phyloP scores from a whole-genome alignment of 1,140 invertebrate genomes.

The Branchinecta lynchi region DNA sequence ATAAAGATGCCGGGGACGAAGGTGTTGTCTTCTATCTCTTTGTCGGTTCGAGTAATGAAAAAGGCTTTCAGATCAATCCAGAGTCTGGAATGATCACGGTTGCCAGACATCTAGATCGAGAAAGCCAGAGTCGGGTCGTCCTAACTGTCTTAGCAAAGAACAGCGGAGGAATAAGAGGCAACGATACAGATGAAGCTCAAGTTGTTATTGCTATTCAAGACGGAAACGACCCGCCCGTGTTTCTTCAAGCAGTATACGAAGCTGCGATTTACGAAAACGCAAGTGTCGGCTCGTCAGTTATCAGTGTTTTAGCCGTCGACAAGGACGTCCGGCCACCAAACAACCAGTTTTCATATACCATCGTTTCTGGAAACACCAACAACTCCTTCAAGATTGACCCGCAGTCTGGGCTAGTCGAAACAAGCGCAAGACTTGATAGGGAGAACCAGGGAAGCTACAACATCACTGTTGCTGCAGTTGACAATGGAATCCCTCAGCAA shows the following conservation, averaged over 20 bases:
- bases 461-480: conserved; percentile 73
- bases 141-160: conserved; percentile 90
- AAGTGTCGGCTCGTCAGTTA: conserved; percentile 48
- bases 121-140: conserved; percentile 75
- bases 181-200: conserved; percentile 87
- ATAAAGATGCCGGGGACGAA: conserved; percentile 79
- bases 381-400: conserved; percentile 79
- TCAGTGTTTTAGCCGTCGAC: conserved; percentile 68
- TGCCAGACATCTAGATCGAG: conserved; percentile 63
- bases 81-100: conserved; percentile 69
- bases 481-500: conserved; percentile 68
- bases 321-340: conserved; percentile 80
- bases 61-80: conserved; percentile 71
- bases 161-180: conserved; percentile 64
- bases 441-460: conserved; percentile 60
- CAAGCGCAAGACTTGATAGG: conserved; percentile 55
- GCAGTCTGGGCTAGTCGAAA: conserved; percentile 62
- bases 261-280: conserved; percentile 55
- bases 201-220: conserved; percentile 85
- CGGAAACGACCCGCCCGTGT: conserved; percentile 88
- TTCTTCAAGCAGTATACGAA: conserved; percentile 56
- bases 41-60: conserved; percentile 79
- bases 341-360: conserved; percentile 80
- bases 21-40: conserved; percentile 80
- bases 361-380: conserved; percentile 63